Evolutionary conservation across 2,797 vertebrate genomes (phyloP).

Genomic region (Sebastes dallii): DNA sequence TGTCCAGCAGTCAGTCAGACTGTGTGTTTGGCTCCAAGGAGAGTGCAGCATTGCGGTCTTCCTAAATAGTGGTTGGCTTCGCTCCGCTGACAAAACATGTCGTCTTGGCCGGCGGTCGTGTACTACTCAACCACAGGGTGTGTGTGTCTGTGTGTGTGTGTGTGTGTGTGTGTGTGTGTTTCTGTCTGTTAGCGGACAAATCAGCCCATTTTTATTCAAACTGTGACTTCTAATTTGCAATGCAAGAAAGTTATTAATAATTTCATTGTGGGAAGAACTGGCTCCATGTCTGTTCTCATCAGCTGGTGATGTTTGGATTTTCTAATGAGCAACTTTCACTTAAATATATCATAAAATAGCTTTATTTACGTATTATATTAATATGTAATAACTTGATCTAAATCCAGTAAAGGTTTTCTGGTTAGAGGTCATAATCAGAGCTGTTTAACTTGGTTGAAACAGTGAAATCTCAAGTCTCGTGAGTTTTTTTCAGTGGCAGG

Average conservation of each 20-base stretch:
- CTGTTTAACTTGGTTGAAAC: background rate
- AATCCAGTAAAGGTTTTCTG: background rate
- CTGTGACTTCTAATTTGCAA: background rate
- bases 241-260: constrained; percentile 9
- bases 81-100: constrained; percentile 58
- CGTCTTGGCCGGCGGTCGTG: constrained; percentile 53
- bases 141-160: constrained; percentile 6
- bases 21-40: constrained; percentile 36
- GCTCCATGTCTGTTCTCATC: background rate
- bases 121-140: constrained; percentile 63
- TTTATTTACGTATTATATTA: background rate
- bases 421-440: background rate
- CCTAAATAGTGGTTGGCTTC: constrained; percentile 65
- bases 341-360: background rate
- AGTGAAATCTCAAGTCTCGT: background rate
- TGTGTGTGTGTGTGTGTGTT: background rate
- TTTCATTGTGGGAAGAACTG: background rate
- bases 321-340: background rate
- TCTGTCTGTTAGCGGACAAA: constrained; percentile 12
- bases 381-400: background rate
- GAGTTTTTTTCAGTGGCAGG: background rate
- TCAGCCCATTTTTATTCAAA: constrained; percentile 18
- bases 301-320: background rate
- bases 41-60: constrained; percentile 61
- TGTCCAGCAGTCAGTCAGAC: background rate